A percentile compares a stretch with the other conserved stretches of the same genome.
phyloP scores from a whole-genome alignment of 2,113 vertebrate genomes.

The Phylloscopus trochiloides region DNA sequence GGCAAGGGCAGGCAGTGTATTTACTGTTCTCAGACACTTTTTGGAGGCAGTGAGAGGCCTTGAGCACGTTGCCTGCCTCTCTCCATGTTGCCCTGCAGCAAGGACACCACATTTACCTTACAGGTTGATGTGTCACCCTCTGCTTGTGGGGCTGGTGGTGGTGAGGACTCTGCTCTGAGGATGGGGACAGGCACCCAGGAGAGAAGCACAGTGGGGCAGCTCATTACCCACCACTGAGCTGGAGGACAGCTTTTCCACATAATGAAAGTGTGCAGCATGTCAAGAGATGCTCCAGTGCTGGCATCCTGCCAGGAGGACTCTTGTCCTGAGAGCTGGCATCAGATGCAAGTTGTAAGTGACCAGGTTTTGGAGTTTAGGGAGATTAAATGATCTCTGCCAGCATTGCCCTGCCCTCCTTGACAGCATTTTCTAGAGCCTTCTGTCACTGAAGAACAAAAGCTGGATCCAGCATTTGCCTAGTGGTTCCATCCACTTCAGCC shows the following conservation, averaged over 20 bases:
- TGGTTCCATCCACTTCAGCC: slow-evolving; percentile 7
- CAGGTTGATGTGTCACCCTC: neutral
- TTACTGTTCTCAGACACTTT: neutral
- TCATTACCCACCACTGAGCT: neutral
- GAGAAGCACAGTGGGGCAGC: neutral
- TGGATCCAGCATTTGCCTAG: slow-evolving; percentile 32
- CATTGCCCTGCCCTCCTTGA: neutral
- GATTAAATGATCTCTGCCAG: neutral
- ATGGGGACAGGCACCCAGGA: accelerated
- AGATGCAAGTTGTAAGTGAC: neutral
- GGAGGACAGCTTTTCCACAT: neutral
- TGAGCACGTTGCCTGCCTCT: accelerated
- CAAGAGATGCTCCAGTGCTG: neutral
- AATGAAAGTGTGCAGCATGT: accelerated
- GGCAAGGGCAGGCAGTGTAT: neutral
- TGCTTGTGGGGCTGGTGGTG: neutral
- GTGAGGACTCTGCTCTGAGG: neutral
- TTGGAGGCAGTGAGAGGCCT: neutral
- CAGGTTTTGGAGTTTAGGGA: neutral
- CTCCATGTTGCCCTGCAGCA: accelerated
- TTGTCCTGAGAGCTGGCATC: neutral
- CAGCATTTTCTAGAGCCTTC: slow-evolving; percentile 8
- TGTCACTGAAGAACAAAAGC: slow-evolving; percentile 29
- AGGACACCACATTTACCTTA: neutral
- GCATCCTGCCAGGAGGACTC: neutral